Evolutionary conservation across 2,797 vertebrate genomes (phyloP), one percentile per base, ranked within the genome.

Genomic region (Sarcoramphus papa): DNA sequence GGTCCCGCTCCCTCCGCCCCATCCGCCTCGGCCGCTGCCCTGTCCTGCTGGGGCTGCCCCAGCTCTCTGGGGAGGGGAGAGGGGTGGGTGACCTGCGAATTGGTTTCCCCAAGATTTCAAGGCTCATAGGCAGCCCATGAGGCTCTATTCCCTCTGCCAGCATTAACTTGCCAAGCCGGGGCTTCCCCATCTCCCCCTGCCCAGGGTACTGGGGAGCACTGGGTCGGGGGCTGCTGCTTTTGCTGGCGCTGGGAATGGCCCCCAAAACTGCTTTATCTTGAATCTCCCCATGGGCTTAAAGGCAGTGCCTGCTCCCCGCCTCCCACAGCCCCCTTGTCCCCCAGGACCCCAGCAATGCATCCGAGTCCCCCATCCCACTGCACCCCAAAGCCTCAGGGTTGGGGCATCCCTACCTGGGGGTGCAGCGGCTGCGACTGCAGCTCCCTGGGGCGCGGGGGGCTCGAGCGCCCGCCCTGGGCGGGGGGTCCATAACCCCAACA

Each of bases 81-180:
- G 28, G 22, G 10, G 28, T 23, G 47, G 18, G 24, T 9, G 30
- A 51, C 20, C 62, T 27, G 12, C 23, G 35, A 3, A 9, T 37
- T 8, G 6, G 18, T 84, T 53, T 72, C 57, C 41, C 67, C 4
- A 25, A 60, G 41, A 81, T 53, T 53, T 70, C 6, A 4, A 43
- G 56, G 40, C 17, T 87, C 18, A 0, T 4, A 7, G 21, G 48
- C 43, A 63, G 30, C 60, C 40, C 3, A 1, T 5, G 54, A 54
- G 60, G 48, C 33, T 20, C 65, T 27, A 10, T 7, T 28, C 43
- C 14, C 31, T 12, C 24, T 11, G 40, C 23, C 40, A 25, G 41
- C 69, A 54, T 1, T 24, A 10, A 0, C 13, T n/a, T 2, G 0
- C 15, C 13, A 2, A 2, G 4, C 13, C 0, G 0, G 54, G n/a